Evolutionary conservation across 2,113 vertebrate species (phyloP).

Genomic region (Nyctereutes procyonoides): DNA sequence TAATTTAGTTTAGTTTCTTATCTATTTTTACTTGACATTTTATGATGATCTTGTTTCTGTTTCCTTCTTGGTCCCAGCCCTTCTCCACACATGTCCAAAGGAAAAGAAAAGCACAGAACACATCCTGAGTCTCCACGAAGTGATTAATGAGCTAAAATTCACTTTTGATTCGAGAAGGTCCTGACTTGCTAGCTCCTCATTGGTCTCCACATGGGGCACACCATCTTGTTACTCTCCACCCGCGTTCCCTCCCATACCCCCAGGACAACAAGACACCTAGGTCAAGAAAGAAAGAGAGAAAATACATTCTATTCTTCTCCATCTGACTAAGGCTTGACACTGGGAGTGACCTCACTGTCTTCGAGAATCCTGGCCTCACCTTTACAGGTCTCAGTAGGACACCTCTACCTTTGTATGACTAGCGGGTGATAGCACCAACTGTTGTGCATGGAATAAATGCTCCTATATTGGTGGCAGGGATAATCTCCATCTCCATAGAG

Average conservation of each 20-base stretch:
- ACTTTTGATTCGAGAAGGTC: background rate
- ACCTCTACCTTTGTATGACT: background rate
- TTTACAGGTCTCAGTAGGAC: background rate
- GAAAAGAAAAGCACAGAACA: background rate
- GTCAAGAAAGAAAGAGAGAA: background rate
- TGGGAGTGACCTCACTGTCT: background rate
- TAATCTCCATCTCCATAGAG: background rate
- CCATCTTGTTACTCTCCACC: background rate
- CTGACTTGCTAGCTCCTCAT: background rate
- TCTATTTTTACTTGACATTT: constrained; percentile 20
- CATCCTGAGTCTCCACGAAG: background rate
- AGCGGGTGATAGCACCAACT: background rate
- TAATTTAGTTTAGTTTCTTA: background rate
- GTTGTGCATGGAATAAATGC: background rate
- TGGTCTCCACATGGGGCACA: background rate
- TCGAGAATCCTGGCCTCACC: background rate
- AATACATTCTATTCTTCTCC: background rate
- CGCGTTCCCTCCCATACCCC: background rate
- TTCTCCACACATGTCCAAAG: background rate
- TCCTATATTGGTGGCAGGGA: background rate
- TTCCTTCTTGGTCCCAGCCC: background rate
- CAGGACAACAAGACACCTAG: background rate
- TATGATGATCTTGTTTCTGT: background rate
- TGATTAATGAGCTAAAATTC: constrained; percentile 11
- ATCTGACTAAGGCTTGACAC: background rate